Base-by-base conservation (phyloP, 2,888 invertebrate genomes). In the Caenorhabditis sp. region DNA sequence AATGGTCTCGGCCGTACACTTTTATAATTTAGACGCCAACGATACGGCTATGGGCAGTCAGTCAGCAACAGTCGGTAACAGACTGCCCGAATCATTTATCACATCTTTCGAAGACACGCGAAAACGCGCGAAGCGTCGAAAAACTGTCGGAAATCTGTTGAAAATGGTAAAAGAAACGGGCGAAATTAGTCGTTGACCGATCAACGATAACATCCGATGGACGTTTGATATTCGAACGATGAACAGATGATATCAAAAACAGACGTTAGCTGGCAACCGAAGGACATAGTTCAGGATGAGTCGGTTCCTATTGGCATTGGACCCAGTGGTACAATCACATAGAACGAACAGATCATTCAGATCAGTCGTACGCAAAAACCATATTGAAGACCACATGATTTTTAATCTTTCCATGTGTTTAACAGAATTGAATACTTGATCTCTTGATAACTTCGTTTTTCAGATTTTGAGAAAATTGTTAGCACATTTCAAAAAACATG, bases 21-120 rank as follows among this genome's bases (percentile, higher is more conserved):
- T 76, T 67, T 76, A 76, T 76, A 76, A 67, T 76, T 76, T 76
- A 58, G 67, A 61, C 72, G 40, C 62, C 53, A 72, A 65, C 11
- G 74, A 65, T 74, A 56, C 32, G 55, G 58, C 35, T 58, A 67
- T 67, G 76, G 76, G 76, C 60, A 67, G 74, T 74, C 64, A 72
- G 62, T 72, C 74, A 67, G 74, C 74, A 65, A 50, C 74, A 51
- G 28, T 47, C 58, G 55, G 71, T 64, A 22, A 64, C 40, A 72
- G 64, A 76, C 56, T 51, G 67, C 53, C 67, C 56, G 20, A 65
- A 60, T 58, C 65, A 74, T 74, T 74, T 61, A 76, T 76, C 74
- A 76, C 74, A 50, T 61, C 67, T 76, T 67, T 76, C 67, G 76
- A 76, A 76, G 74, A 20, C 65, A 69, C 68, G 58, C 61, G 47